Conservation (phyloP, 2,888 invertebrate species). For the Candidula unifasciata region DNA sequence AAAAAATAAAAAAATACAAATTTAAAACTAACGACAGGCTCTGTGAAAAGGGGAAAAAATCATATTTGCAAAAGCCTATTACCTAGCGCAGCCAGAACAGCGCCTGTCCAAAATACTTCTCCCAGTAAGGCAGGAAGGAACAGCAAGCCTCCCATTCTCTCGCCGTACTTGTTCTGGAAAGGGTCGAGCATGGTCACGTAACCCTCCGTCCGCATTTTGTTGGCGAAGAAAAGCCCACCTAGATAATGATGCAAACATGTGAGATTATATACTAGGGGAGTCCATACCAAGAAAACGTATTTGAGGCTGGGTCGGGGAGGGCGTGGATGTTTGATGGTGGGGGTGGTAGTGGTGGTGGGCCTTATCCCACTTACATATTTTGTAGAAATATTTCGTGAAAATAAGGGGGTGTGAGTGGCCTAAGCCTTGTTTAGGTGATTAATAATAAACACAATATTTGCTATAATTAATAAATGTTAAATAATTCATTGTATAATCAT, state of each 20-base stretch:
- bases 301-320: too few relatives aligned
- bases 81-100: slow-evolving; percentile 96
- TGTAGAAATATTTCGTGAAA: too few relatives aligned
- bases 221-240: slow-evolving; percentile 98
- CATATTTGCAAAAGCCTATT: too few relatives aligned
- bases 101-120: slow-evolving; percentile 99
- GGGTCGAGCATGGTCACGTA: slow-evolving; percentile 99
- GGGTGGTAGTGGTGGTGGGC: not conserved
- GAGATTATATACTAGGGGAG: too few relatives aligned
- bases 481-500: too few relatives aligned
- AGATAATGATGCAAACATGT: slow-evolving; percentile 42
- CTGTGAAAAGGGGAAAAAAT: not conserved
- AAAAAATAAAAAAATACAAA: too few relatives aligned
- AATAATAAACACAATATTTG: too few relatives aligned
- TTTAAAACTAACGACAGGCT: too few relatives aligned
- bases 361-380: not conserved
- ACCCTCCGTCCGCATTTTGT: slow-evolving; percentile 97
- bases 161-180: slow-evolving; percentile 96
- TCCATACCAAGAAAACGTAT: too few relatives aligned
- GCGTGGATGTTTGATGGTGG: not conserved
- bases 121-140: slow-evolving; percentile 97
- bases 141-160: slow-evolving; percentile 96
- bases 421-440: too few relatives aligned
- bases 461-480: too few relatives aligned
- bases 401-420: too few relatives aligned